Evolutionary conservation across 1,140 invertebrate genomes (phyloP).

Genomic region (Metopolophium dirhodum): DNA sequence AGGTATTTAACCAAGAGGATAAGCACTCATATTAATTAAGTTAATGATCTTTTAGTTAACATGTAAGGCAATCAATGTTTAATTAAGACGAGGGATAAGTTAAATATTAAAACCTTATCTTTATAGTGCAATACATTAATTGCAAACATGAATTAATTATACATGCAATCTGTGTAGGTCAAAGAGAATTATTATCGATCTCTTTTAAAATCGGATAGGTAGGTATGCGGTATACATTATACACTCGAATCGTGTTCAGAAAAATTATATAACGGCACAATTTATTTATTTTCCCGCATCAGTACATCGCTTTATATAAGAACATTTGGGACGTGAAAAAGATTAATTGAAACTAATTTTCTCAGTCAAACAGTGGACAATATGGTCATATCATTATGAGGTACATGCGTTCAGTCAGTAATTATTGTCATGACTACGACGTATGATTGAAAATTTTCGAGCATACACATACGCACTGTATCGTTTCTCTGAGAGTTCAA

Average conservation of each 20-base stretch:
- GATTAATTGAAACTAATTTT: not conserved
- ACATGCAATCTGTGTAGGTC: not conserved
- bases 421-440: not conserved
- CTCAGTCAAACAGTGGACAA: not conserved
- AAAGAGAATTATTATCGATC: not conserved
- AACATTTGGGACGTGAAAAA: not conserved
- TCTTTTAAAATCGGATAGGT: not conserved
- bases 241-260: not conserved
- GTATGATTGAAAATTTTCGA: not conserved
- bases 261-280: not conserved
- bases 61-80: conserved; percentile 2
- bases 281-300: not conserved
- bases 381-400: not conserved
- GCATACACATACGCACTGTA: not conserved
- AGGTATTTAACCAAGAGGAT: not conserved
- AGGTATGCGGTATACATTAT: not conserved
- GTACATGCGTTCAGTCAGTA: not conserved
- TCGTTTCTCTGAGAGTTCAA: not conserved
- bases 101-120: not conserved
- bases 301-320: not conserved
- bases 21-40: not conserved
- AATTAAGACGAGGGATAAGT: not conserved
- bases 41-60: not conserved
- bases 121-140: not conserved
- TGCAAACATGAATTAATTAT: conserved; percentile 4